phyloP scores from a whole-genome alignment of 1,140 invertebrate genomes.

The Caenorhabditis tropicalis region DNA sequence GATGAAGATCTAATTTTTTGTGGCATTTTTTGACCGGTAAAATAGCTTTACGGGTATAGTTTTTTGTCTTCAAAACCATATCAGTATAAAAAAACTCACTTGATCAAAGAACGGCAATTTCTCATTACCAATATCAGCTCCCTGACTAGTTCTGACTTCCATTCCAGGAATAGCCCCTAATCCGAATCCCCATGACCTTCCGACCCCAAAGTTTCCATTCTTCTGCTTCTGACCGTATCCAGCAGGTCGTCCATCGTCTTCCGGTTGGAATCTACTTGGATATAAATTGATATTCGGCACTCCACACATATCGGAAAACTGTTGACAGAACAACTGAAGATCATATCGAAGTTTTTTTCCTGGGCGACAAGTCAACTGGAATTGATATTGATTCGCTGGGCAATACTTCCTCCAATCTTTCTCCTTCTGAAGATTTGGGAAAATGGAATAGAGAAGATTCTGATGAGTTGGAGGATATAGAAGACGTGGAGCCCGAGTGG shows the following conservation, averaged over 20 bases:
- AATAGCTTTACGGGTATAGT: no score
- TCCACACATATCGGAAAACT: constrained; percentile 61
- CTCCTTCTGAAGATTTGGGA: constrained; percentile 62
- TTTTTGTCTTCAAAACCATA: no score
- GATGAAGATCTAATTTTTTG: no score
- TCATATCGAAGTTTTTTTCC: constrained; percentile 63
- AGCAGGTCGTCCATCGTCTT: constrained; percentile 54
- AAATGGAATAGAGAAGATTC: constrained; percentile 60
- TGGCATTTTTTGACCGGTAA: no score
- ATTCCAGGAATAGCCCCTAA: constrained; percentile 61
- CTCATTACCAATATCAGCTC: constrained; percentile 59
- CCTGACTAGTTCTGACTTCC: constrained; percentile 51
- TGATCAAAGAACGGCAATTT: constrained; percentile 59
- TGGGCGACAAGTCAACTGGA: constrained; percentile 60
- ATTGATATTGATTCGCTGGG: constrained; percentile 63
- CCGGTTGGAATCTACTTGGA: constrained; percentile 41
- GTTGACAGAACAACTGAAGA: constrained; percentile 63
- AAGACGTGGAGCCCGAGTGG: constrained; percentile 39
- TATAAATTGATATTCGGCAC: constrained; percentile 62
- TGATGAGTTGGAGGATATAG: constrained; percentile 56
- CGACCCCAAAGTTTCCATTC: constrained; percentile 62
- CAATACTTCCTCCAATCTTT: constrained; percentile 60
- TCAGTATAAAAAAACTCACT: no score
- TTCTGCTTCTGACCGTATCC: constrained; percentile 65
- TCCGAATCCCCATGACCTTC: constrained; percentile 59